Evolutionary conservation across 2,113 vertebrate genomes (phyloP).

Genomic region (Cairina moschata): DNA sequence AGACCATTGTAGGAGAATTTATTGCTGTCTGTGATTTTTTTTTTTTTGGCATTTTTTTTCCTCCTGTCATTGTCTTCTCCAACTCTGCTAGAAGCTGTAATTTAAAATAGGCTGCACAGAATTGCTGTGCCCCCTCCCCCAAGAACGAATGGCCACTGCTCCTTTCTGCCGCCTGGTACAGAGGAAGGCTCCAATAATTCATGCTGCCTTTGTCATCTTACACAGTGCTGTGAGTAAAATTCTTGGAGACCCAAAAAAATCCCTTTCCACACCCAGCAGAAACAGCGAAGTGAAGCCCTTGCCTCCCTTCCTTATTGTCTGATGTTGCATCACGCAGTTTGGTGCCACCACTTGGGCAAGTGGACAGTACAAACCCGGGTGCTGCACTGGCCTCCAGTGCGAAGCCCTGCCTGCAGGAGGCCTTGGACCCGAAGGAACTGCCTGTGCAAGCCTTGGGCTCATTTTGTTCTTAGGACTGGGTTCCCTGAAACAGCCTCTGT

Average conservation of each 20-base stretch:
- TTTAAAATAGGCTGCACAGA: not conserved
- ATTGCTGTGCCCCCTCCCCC: not conserved
- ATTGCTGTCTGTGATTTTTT: not conserved
- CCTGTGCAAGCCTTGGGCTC: not conserved
- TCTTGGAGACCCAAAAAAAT: not conserved
- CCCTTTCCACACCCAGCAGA: not conserved
- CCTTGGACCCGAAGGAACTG: fast-evolving
- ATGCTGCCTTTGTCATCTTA: fast-evolving
- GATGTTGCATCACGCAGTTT: fast-evolving
- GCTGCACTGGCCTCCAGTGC: too few species aligned
- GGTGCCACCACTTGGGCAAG: not conserved
- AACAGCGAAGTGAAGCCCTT: not conserved
- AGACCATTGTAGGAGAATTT: not conserved
- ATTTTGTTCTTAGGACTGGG: not conserved
- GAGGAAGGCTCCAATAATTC: not conserved
- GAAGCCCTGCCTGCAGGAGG: not conserved
- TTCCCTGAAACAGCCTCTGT: too few species aligned
- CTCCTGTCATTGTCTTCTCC: not conserved
- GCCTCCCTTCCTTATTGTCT: not conserved
- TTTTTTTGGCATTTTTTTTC: not conserved
- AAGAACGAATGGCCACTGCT: not conserved
- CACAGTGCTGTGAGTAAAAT: not conserved
- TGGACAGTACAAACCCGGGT: fast-evolving
- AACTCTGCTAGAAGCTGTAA: not conserved
- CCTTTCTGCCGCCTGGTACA: not conserved